Evolutionary conservation across 2,113 vertebrate genomes (phyloP).

Genomic region (Dasyprocta punctata): DNA sequence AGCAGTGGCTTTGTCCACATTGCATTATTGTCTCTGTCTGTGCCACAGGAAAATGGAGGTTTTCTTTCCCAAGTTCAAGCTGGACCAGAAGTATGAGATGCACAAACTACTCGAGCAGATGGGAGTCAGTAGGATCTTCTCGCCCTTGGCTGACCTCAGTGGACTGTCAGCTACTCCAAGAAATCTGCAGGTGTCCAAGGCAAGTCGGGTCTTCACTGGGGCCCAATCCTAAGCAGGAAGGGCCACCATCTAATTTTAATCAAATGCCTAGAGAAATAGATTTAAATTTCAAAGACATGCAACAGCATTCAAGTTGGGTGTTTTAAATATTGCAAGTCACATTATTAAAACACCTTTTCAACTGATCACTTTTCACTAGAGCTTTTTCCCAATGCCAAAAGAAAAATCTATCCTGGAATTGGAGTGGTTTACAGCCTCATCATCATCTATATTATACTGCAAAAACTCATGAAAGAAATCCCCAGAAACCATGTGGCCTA

Average conservation of each 20-base stretch:
- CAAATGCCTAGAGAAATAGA: not conserved
- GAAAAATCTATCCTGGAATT: not conserved
- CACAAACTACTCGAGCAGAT: constrained; percentile 89
- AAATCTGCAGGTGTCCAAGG: constrained; percentile 90
- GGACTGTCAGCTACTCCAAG: constrained; percentile 84
- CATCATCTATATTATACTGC: not conserved
- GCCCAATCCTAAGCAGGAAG: not conserved
- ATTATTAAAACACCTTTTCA: not conserved
- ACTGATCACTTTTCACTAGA: not conserved
- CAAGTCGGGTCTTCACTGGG: constrained; percentile 50
- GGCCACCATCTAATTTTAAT: not conserved
- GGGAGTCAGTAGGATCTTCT: constrained; percentile 90
- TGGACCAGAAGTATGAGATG: constrained; percentile 92
- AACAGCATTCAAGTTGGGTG: not conserved
- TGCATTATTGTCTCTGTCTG: not conserved
- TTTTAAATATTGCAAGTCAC: not conserved
- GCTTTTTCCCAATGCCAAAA: not conserved
- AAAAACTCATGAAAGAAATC: not conserved
- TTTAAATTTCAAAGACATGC: not conserved
- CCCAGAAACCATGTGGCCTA: not conserved
- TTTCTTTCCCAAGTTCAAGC: constrained; percentile 93
- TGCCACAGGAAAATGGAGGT: constrained; percentile 90
- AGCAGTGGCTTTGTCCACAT: not conserved
- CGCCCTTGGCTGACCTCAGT: constrained; percentile 87
- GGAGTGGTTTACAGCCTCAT: not conserved